Percentiles rank a stretch among this genome's conserved stretches.
Evolutionary conservation across 2,797 vertebrate species (phyloP).

Genomic region (Lepus oiostolus): DNA sequence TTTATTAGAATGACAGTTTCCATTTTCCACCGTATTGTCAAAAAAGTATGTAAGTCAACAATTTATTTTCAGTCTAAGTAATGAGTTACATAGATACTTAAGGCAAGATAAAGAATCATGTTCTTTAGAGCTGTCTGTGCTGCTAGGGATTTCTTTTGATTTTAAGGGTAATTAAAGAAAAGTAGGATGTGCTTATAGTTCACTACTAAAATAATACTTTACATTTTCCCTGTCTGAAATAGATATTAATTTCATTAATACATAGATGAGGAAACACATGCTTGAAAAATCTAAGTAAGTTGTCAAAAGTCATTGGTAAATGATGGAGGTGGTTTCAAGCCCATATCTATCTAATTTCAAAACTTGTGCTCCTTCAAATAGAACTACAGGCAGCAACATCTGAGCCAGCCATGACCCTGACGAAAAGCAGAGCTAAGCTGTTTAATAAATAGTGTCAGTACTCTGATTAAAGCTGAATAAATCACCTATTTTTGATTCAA

Average conservation of each 20-base stretch:
- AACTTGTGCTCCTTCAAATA: not conserved
- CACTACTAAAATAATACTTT: not conserved
- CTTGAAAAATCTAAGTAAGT: conserved; percentile 21
- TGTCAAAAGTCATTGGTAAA: conserved; percentile 24
- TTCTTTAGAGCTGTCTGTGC: not conserved
- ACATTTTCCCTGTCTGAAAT: not conserved
- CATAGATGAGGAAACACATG: not conserved
- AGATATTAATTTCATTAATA: conserved; percentile 19
- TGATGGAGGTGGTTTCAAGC: not conserved
- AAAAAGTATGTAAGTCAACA: conserved; percentile 53
- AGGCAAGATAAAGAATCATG: not conserved
- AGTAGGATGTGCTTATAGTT: not conserved
- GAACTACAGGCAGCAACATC: not conserved
- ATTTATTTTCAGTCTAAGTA: conserved; percentile 39
- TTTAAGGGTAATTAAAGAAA: not conserved
- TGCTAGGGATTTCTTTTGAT: not conserved
- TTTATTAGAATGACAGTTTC: conserved; percentile 70
- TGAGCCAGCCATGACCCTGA: not conserved
- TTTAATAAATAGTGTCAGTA: not conserved
- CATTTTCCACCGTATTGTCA: conserved; percentile 36
- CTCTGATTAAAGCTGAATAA: conserved; percentile 49
- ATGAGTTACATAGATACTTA: conserved; percentile 43
- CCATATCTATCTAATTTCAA: not conserved
- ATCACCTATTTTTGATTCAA: conserved; percentile 58
- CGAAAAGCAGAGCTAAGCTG: conserved; percentile 40